These are phyloP conservation scores for Arge pagana DNA, from an alignment of 2,888 invertebrate genomes.

Conservation along the genomic window DNA sequence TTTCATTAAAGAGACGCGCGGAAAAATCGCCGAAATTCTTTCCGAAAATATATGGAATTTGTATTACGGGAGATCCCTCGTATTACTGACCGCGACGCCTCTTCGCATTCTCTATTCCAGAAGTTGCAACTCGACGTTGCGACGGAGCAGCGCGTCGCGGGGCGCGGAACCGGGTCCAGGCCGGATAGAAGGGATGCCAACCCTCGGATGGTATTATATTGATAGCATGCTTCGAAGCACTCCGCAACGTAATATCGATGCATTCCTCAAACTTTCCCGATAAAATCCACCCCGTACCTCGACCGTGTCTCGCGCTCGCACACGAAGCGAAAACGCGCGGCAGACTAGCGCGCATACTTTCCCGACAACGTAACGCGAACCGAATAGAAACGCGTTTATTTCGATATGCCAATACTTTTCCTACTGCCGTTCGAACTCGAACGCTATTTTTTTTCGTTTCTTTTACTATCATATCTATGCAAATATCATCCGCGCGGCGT, in stretches of 20 bases:
- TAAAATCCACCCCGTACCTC: constrained; percentile 8
- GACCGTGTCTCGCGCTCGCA: neutral
- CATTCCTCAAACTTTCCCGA: constrained; percentile 21
- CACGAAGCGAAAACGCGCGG: no score
- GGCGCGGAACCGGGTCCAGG: constrained; percentile 4
- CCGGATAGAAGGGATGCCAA: no score
- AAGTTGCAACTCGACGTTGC: constrained; percentile 2
- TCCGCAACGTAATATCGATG: constrained; percentile 18
- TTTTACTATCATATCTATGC: no score
- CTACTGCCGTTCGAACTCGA: no score
- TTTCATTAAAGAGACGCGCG: no score
- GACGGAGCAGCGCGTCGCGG: neutral
- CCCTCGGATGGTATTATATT: constrained; percentile 13
- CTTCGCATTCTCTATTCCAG: neutral
- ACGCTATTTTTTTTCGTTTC: no score
- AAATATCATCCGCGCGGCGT: no score
- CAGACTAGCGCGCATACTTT: no score
- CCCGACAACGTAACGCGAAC: no score
- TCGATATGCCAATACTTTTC: no score
- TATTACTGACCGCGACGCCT: neutral
- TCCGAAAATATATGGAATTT: neutral
- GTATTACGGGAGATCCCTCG: no score
- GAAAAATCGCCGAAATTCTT: constrained; percentile 1
- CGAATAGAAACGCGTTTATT: no score
- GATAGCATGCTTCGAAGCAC: constrained; percentile 19